Evolutionary conservation across 1,140 invertebrate genomes (phyloP).

Genomic region (Probaryconus sp.): DNA sequence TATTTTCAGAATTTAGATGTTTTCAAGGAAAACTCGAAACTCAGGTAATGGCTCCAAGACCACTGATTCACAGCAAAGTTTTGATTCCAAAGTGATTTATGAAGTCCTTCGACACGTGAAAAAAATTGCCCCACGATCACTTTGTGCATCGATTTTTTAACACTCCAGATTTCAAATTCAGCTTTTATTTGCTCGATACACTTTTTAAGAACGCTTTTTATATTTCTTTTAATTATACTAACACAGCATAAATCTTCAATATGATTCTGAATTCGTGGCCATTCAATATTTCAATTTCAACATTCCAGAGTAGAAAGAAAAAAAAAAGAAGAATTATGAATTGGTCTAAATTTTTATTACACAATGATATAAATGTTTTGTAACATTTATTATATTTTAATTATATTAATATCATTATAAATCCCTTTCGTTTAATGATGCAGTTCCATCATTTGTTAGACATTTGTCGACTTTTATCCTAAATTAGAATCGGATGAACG

Average conservation of each 20-base stretch:
- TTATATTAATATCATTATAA: conserved; percentile 5
- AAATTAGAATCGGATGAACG: conserved; percentile 15
- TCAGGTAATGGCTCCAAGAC: conserved; percentile 25
- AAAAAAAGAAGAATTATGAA: not conserved
- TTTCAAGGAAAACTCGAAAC: conserved; percentile 43
- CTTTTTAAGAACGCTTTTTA: conserved; percentile 7
- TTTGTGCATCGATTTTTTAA: conserved; percentile 15
- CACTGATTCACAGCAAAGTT: conserved; percentile 31
- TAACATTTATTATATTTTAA: conserved; percentile 5
- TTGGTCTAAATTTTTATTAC: too few relatives aligned
- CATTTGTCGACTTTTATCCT: conserved; percentile 2
- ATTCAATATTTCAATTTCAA: too few relatives aligned
- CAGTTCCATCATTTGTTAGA: conserved; percentile 1
- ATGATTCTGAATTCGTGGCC: too few relatives aligned
- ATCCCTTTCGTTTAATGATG: too few relatives aligned
- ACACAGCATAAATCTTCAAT: too few relatives aligned
- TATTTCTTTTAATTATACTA: too few relatives aligned
- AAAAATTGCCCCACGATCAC: conserved; percentile 24
- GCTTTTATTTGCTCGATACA: conserved; percentile 5
- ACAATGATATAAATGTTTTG: too few relatives aligned
- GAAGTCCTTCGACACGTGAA: conserved; percentile 33
- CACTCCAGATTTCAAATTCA: conserved; percentile 15
- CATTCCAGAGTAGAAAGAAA: too few relatives aligned
- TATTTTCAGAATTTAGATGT: conserved; percentile 59
- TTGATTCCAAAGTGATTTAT: conserved; percentile 41